These are phyloP conservation scores for Rhaphigaster nebulosa DNA, from an alignment of 2,888 invertebrate species.

Conservation along the genomic window DNA sequence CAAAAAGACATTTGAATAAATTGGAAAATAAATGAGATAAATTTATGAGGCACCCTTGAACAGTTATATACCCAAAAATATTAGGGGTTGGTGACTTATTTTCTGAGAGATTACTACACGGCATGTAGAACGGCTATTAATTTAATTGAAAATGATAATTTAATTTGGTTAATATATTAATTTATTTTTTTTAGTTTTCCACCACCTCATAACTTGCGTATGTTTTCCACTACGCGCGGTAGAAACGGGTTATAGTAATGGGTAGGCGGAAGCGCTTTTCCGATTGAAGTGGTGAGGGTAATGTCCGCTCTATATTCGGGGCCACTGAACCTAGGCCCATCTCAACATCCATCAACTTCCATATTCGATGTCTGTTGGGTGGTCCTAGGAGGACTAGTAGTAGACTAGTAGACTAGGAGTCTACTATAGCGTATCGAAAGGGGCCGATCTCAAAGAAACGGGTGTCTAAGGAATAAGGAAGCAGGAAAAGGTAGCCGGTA, in stretches of 20 bases:
- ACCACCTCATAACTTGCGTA: not conserved
- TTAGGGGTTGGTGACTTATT: too few species aligned
- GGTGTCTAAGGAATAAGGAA: not conserved
- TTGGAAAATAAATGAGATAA: too few species aligned
- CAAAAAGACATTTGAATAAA: too few species aligned
- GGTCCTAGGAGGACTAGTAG: not conserved
- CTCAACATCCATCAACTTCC: conserved; percentile 19
- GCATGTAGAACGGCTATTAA: too few species aligned
- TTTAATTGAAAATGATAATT: too few species aligned
- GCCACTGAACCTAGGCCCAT: conserved; percentile 20
- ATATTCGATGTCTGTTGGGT: not conserved
- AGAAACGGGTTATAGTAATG: conserved; percentile 14
- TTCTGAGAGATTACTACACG: too few species aligned
- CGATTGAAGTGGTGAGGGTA: conserved; percentile 28
- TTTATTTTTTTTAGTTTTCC: too few species aligned
- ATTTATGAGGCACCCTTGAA: too few species aligned
- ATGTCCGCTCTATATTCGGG: conserved; percentile 36
- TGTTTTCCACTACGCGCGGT: not conserved
- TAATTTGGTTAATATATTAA: too few species aligned
- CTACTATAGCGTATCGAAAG: not conserved
- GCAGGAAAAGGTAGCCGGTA: not conserved
- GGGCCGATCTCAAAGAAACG: not conserved
- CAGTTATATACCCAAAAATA: too few species aligned
- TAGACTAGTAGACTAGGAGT: not conserved
- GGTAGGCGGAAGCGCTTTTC: conserved; percentile 20